Percentiles rank a stretch among this genome's conserved stretches.
Conservation (phyloP, 2,113 vertebrate species). For the Turnix velox region DNA sequence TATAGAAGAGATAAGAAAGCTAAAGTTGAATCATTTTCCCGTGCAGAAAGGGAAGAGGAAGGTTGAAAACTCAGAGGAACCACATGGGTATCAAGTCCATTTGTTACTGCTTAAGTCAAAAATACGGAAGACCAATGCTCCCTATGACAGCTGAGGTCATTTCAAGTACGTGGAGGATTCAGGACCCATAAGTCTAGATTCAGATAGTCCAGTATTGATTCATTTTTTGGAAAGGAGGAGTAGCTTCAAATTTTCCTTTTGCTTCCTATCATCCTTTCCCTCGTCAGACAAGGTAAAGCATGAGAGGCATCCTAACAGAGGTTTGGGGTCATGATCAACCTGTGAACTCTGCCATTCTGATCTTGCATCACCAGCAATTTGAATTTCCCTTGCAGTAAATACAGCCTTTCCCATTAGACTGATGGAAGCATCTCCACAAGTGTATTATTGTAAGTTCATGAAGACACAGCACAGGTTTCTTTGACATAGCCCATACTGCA, state of each 20-base stretch:
- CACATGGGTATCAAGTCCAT: neutral
- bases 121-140: neutral
- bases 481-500: neutral
- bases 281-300: neutral
- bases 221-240: neutral
- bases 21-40: neutral
- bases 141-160: neutral
- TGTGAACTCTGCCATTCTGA: rapidly evolving
- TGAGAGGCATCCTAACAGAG: neutral
- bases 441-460: neutral
- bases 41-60: rapidly evolving
- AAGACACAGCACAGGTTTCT: neutral
- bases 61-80: neutral
- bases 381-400: neutral
- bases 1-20: neutral
- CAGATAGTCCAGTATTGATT: neutral
- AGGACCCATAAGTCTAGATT: neutral
- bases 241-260: neutral
- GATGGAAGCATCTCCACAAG: neutral
- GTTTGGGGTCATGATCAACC: neutral
- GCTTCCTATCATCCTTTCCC: neutral
- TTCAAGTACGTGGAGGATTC: neutral
- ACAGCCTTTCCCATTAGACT: neutral
- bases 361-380: neutral
- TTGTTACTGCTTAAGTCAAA: neutral